Percentiles rank a stretch among this genome's conserved stretches.
Evolutionary conservation across 2,797 vertebrate genomes (phyloP).

Genomic region (Argya squamiceps): DNA sequence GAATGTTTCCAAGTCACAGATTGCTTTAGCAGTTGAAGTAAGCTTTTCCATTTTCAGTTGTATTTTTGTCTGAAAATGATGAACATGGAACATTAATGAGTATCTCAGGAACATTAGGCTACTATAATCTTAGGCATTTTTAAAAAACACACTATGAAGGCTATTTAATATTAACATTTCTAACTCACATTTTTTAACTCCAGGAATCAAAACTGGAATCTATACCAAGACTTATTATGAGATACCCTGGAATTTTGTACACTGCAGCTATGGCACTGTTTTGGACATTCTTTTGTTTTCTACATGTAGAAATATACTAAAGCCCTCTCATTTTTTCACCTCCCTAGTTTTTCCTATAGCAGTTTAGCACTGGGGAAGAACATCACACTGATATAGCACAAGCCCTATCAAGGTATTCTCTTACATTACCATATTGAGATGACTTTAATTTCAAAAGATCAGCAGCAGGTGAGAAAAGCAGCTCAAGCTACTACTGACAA

Average conservation of each 20-base stretch:
- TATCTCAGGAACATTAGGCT: neutral
- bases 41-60: conserved; percentile 90
- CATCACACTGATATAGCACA: neutral
- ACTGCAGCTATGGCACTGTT: neutral
- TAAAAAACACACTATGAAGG: neutral
- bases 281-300: neutral
- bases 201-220: neutral
- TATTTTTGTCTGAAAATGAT: conserved; percentile 79
- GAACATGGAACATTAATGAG: neutral
- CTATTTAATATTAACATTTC: neutral
- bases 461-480: neutral
- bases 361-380: neutral
- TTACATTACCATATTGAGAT: neutral
- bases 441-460: neutral
- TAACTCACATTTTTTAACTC: neutral
- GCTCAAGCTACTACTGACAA: neutral
- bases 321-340: neutral
- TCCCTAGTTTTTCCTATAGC: neutral
- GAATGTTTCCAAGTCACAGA: conserved; percentile 87
- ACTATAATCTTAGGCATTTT: neutral
- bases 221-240: neutral
- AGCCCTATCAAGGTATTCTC: neutral
- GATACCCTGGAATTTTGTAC: neutral
- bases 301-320: neutral
- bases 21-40: conserved; percentile 80